Conservation (phyloP, 2,113 vertebrate genomes). For the Castor canadensis region DNA sequence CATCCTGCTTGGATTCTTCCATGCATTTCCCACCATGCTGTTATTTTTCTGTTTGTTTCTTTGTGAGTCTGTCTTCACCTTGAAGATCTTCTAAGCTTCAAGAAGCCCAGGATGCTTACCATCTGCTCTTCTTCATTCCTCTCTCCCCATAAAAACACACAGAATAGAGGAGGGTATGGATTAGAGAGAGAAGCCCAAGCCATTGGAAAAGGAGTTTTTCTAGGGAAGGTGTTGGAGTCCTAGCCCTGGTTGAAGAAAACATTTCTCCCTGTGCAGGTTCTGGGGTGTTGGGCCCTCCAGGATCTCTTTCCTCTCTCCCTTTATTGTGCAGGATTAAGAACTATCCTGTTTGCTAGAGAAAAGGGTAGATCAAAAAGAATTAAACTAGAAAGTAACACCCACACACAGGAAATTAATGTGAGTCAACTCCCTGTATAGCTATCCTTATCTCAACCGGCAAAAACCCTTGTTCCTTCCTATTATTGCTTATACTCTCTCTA, state of each 20-base stretch:
- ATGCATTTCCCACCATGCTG: fast-evolving
- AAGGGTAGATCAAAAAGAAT: too few relatives aligned
- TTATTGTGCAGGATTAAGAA: fast-evolving
- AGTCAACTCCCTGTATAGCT: too few relatives aligned
- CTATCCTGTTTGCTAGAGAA: too few relatives aligned
- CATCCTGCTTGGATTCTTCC: neutral
- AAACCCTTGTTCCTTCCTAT: too few relatives aligned
- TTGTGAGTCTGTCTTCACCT: neutral
- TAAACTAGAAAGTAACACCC: too few relatives aligned
- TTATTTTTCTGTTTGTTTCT: neutral
- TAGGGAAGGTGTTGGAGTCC: fast-evolving
- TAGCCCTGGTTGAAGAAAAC: neutral
- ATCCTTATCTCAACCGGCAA: too few relatives aligned
- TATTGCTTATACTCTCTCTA: too few relatives aligned
- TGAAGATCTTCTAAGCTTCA: neutral
- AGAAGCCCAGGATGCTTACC: neutral
- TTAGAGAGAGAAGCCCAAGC: fast-evolving
- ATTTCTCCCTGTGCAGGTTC: too few relatives aligned
- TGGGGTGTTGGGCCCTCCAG: fast-evolving
- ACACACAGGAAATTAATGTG: too few relatives aligned
- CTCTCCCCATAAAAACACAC: neutral
- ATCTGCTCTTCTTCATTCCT: neutral
- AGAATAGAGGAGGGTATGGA: neutral
- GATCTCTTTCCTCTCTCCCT: neutral
- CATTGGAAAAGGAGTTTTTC: neutral